A percentile compares a stretch with the other conserved stretches of the same genome.
Conservation (phyloP, 2,113 vertebrate genomes). For the Triplophysa tibetana region DNA sequence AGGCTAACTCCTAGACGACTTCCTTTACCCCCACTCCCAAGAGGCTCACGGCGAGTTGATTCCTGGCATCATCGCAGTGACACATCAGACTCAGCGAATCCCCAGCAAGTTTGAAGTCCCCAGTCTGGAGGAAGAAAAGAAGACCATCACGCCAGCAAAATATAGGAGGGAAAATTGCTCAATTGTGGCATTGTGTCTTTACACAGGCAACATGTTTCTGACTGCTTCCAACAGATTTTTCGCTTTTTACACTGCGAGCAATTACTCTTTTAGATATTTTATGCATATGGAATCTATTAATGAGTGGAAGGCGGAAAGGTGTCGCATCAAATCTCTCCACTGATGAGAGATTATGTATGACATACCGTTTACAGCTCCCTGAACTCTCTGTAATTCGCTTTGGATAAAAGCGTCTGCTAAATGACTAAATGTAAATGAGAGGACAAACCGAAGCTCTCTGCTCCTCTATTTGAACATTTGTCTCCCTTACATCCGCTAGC, state of each 20-base stretch:
- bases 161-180: background rate
- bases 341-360: constrained; percentile 28
- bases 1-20: constrained; percentile 42
- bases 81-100: constrained; percentile 9
- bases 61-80: constrained; percentile 6
- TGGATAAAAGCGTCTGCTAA: too few species aligned
- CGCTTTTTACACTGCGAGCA: background rate
- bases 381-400: too few species aligned
- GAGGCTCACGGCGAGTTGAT: constrained; percentile 24
- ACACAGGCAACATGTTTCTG: background rate
- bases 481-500: constrained; percentile 54
- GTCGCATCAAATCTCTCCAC: constrained; percentile 30
- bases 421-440: constrained; percentile 27
- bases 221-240: background rate
- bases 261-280: constrained; percentile 9
- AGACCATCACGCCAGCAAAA: background rate
- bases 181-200: background rate
- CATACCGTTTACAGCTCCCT: too few species aligned
- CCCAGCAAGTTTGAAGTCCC: background rate
- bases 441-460: constrained; percentile 38
- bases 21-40: background rate
- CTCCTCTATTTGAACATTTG: constrained; percentile 52
- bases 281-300: background rate
- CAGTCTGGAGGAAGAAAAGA: background rate
- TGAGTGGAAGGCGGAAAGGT: background rate